Evolutionary conservation across 2,113 vertebrate genomes (phyloP).

Genomic region (Mohoua ochrocephala): DNA sequence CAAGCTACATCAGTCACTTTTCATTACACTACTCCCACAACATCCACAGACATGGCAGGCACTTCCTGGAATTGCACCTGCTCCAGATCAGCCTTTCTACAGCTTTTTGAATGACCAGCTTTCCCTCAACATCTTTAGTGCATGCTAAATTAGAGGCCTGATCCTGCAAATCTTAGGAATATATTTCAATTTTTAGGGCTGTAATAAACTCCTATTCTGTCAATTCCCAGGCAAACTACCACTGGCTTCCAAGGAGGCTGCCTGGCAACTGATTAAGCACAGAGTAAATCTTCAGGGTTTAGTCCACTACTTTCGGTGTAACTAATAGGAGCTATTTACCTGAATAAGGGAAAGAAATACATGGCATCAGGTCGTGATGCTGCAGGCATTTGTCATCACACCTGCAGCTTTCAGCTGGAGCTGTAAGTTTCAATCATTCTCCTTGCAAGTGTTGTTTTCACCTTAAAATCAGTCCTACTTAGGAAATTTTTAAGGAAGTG

Average conservation of each 20-base stretch:
- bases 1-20: constrained; percentile 18
- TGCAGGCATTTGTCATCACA: background rate
- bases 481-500: background rate
- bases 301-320: background rate
- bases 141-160: background rate
- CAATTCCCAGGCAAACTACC: background rate
- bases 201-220: background rate
- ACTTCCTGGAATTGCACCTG: background rate
- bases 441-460: background rate
- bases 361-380: accelerated
- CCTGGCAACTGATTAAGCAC: background rate
- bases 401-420: background rate
- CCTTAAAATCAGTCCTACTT: background rate
- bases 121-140: background rate
- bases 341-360: background rate
- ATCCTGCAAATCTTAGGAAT: background rate
- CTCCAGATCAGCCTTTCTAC: background rate
- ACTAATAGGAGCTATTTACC: background rate
- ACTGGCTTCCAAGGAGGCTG: background rate
- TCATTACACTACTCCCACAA: background rate
- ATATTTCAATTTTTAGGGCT: background rate
- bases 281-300: background rate
- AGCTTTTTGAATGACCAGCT: background rate
- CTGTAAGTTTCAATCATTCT: background rate
- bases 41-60: background rate